phyloP scores from a whole-genome alignment of 2,888 invertebrate genomes.

The Stenodera caucasica region DNA sequence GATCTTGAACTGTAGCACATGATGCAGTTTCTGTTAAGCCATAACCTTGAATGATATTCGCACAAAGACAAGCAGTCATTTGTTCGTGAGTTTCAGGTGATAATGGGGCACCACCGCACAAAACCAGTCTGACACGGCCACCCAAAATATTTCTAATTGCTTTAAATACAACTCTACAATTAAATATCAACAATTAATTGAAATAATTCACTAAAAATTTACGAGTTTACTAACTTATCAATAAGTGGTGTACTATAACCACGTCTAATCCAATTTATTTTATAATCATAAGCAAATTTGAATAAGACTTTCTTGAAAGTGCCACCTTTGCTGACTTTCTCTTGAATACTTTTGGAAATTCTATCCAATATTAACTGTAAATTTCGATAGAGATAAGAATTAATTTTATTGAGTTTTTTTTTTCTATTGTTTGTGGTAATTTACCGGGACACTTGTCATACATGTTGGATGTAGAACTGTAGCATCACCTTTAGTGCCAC shows the following conservation, averaged over 20 bases:
- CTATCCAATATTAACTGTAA: conserved; percentile 91
- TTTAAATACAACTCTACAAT: conserved; percentile 61
- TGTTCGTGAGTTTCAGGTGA: conserved; percentile 95
- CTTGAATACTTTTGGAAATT: conserved; percentile 95
- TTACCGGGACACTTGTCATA: conserved; percentile 94
- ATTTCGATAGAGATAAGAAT: conserved; percentile 18
- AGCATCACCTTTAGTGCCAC: conserved; percentile 93
- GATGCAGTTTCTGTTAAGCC: conserved; percentile 97
- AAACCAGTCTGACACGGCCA: conserved; percentile 83
- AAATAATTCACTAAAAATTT: not conserved
- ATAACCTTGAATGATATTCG: conserved; percentile 90
- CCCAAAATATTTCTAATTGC: conserved; percentile 70
- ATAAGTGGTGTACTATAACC: conserved; percentile 82
- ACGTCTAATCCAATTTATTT: conserved; percentile 79
- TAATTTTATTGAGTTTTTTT: not conserved
- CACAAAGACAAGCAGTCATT: conserved; percentile 88
- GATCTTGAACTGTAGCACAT: conserved; percentile 84
- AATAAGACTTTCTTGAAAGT: conserved; percentile 81
- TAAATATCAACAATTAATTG: not conserved
- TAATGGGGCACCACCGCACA: conserved; percentile 94
- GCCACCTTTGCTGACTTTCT: conserved; percentile 85
- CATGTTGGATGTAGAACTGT: conserved; percentile 88
- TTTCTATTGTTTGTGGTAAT: conserved; percentile 43
- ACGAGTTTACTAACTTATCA: conserved; percentile 58
- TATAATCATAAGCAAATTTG: conserved; percentile 93